These are phyloP conservation scores for Crioceris asparagi DNA, from an alignment of 2,888 invertebrate genomes.

Conservation along the genomic window DNA sequence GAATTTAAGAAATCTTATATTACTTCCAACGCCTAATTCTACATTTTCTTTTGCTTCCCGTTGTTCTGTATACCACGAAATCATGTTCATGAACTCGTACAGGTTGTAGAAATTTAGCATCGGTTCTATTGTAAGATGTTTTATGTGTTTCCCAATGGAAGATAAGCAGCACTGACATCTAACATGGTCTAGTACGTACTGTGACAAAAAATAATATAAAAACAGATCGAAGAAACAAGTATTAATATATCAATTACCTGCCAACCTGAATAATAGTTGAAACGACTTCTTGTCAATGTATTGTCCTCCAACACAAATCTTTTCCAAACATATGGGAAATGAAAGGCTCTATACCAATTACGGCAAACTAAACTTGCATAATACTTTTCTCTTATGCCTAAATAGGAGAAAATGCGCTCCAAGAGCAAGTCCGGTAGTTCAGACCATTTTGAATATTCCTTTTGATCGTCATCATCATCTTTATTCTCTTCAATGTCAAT, in stretches of 20 bases:
- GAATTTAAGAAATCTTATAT: slow-evolving; percentile 52
- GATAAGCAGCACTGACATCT: slow-evolving; percentile 60
- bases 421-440: slow-evolving; percentile 60
- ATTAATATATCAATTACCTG: slow-evolving; percentile 38
- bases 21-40: slow-evolving; percentile 42
- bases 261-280: slow-evolving; percentile 75
- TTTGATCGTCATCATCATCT: slow-evolving; percentile 34
- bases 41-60: slow-evolving; percentile 29
- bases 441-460: slow-evolving; percentile 51
- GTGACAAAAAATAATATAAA: slow-evolving; percentile 24
- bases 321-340: slow-evolving; percentile 65
- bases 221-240: background rate
- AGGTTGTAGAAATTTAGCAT: slow-evolving; percentile 71
- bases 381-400: slow-evolving; percentile 59
- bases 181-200: slow-evolving; percentile 63
- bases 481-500: slow-evolving; percentile 34
- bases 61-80: slow-evolving; percentile 62
- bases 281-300: slow-evolving; percentile 62
- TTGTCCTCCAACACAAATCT: slow-evolving; percentile 60
- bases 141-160: slow-evolving; percentile 54
- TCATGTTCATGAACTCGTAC: slow-evolving; percentile 72
- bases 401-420: slow-evolving; percentile 59
- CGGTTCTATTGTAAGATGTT: slow-evolving; percentile 57
- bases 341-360: slow-evolving; percentile 59
- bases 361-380: slow-evolving; percentile 60